Evolutionary conservation across 35 echinoderm and acorn worm genomes (phyloP).

Genomic region (Hemicentrotus pulcherrimus): DNA sequence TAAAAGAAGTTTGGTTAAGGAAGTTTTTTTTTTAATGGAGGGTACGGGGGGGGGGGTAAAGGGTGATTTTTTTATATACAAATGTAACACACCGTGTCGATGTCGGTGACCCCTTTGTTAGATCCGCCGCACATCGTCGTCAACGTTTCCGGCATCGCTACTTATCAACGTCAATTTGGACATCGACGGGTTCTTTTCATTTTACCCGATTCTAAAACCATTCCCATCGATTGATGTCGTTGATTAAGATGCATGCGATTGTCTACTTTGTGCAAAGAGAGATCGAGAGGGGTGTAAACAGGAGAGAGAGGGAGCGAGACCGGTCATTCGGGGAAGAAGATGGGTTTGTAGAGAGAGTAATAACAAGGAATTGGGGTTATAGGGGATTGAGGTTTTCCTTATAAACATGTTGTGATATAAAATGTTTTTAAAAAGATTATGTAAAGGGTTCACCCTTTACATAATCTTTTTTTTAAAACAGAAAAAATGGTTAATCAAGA

Average conservation of each 20-base stretch:
- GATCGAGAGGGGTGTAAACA: not conserved
- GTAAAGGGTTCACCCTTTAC: too few species aligned
- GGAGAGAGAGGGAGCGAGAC: not conserved
- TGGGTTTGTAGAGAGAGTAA: not conserved
- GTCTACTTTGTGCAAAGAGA: conserved; percentile 3
- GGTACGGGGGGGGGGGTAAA: not conserved
- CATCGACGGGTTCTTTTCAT: not conserved
- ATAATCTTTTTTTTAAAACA: too few species aligned
- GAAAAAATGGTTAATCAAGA: too few species aligned
- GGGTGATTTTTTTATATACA: not conserved
- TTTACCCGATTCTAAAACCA: conserved; percentile 25
- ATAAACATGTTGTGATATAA: too few species aligned
- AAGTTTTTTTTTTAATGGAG: too few species aligned
- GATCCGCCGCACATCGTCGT: not conserved
- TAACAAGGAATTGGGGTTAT: too few species aligned
- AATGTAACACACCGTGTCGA: not conserved
- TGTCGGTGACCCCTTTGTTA: not conserved
- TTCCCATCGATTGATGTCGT: not conserved
- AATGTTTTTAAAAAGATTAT: too few species aligned
- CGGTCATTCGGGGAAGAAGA: not conserved
- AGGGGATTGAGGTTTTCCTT: too few species aligned
- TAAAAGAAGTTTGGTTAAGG: too few species aligned
- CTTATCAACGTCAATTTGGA: conserved; percentile 32
- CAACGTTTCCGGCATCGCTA: conserved; percentile 27
- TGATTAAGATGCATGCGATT: not conserved